Base-by-base conservation (phyloP, 2,113 vertebrate genomes). In the Cariama cristata region DNA sequence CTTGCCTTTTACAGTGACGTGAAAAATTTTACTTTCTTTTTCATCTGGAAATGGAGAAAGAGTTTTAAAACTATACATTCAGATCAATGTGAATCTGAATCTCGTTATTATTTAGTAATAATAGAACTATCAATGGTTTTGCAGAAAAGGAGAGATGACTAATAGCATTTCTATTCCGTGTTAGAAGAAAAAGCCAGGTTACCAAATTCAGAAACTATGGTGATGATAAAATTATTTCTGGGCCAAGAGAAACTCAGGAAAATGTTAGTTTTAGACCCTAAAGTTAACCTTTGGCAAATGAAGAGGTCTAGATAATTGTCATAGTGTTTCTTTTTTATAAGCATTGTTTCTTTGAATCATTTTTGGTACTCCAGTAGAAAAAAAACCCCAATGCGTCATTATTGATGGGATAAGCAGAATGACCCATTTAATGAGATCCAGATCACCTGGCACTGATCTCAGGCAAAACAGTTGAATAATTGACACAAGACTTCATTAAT, bases 1-100 rank as follows among this genome's bases (percentile, higher is more conserved):
- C 23, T 66, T 47, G 14, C 0, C 0, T 72, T 85, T 64, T 45
- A 49, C 8, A 50, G 38, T 32, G 24, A 20, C 0, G 0, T 38
- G 15, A 56, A 85, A 79, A 80, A 18, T 23, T 18, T 14, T 5
- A 13, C 33, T 88, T 81, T 49, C 52, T 38, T 69, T 64, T 85
- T 56, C 3, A 1, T 79, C 12, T 62, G 40, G 38, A 93, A 83
- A 59, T 13, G 15, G 28, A 79, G 63, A 38, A 38, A 52, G 23
- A 64, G 24, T 49, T 91, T 56, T 85, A 35, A 94, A 91, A 44
- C 35, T 75, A 18, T 49, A 16, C 18, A 42, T 85, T 91, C 35
- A 63, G 24, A 80, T 77, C n/a, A 38, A 9, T 66, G 13, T 88
- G 53, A 82, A 69, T 66, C 22, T 45, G 38, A n/a, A 83, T 92